Conservation (phyloP, 2,113 vertebrate genomes). For the Ctenodactylus gundi region DNA sequence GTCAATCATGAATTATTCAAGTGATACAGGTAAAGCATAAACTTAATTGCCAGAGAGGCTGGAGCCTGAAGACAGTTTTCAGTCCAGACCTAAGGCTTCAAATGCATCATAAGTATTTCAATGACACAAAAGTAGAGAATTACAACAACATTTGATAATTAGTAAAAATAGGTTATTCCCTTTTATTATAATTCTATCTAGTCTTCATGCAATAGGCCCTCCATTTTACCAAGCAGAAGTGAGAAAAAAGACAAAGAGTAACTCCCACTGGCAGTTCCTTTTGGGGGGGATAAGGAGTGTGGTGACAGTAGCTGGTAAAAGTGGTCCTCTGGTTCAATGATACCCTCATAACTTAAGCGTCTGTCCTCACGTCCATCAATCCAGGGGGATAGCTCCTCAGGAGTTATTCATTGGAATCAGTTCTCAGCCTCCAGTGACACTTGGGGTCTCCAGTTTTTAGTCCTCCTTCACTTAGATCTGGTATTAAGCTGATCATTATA, state of each 20-base stretch:
- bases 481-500: neutral
- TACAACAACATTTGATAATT: neutral
- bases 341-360: neutral
- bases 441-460: neutral
- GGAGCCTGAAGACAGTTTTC: neutral
- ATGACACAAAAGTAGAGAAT: neutral
- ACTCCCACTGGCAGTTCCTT: neutral
- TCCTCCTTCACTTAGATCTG: neutral
- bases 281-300: neutral
- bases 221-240: neutral
- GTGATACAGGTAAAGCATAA: neutral
- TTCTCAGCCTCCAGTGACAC: neutral
- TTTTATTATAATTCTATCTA: neutral
- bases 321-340: neutral
- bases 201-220: neutral
- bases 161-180: neutral
- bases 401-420: neutral
- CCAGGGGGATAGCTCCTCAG: neutral
- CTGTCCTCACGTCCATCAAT: neutral
- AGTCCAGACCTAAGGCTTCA: neutral
- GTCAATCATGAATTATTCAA: neutral
- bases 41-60: neutral
- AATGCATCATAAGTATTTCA: neutral
- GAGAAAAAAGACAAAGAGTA: neutral
- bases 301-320: neutral